phyloP scores from a whole-genome alignment of 2,113 vertebrate genomes.

The Diglossa brunneiventris region DNA sequence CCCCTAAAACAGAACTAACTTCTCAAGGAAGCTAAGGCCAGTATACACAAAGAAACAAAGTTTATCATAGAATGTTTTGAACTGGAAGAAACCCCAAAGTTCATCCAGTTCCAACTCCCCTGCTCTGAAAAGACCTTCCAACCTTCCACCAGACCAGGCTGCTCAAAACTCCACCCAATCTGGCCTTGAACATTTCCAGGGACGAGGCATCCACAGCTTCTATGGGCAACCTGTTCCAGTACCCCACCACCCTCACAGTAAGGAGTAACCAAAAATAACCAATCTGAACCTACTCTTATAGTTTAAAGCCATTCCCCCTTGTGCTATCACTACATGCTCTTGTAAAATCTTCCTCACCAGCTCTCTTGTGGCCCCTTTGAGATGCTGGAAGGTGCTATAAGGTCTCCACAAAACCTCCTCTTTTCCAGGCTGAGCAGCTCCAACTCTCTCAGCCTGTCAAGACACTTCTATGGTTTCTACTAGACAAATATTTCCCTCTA shows the following conservation, averaged over 20 bases:
- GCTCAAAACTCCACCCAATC: neutral
- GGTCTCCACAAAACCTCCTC: neutral
- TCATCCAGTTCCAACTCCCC: neutral
- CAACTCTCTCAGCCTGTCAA: neutral
- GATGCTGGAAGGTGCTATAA: neutral
- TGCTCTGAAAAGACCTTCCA: neutral
- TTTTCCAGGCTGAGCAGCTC: neutral
- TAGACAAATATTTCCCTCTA: neutral
- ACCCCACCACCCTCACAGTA: too few species aligned
- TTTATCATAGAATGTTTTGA: neutral
- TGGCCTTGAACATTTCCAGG: neutral
- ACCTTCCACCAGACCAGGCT: neutral
- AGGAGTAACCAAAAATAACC: neutral
- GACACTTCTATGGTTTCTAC: neutral
- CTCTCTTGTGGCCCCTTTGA: neutral
- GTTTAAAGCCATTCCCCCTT: neutral
- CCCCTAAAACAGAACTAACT: neutral
- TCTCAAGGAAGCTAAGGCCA: neutral
- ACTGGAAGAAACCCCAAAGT: neutral
- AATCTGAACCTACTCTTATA: neutral
- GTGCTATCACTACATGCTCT: neutral
- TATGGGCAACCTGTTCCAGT: neutral
- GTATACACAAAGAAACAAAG: neutral
- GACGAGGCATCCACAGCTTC: fast-evolving
- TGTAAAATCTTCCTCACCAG: neutral